Evolutionary conservation across 2,888 invertebrate genomes (phyloP).

Genomic region (Hypselothyrea guttata): DNA sequence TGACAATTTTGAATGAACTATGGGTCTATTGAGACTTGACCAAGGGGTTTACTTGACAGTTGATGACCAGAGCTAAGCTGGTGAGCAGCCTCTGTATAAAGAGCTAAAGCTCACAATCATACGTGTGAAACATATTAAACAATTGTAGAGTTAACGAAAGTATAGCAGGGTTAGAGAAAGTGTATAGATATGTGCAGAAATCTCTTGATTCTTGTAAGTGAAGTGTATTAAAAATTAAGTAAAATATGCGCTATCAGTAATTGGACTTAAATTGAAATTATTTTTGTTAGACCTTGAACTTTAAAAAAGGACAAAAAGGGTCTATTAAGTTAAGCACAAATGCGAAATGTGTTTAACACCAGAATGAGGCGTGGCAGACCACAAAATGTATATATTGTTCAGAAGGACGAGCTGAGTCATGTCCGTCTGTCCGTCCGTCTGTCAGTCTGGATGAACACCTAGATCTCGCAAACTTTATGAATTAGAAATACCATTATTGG

Average conservation of each 20-base stretch:
- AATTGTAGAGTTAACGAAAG: conserved; percentile 1
- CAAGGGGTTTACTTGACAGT: conserved; percentile 34
- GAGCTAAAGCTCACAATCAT: neutral
- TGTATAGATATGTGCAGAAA: conserved; percentile 30
- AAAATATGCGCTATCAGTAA: neutral
- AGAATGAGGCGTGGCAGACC: neutral
- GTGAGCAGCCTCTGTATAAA: conserved; percentile 33
- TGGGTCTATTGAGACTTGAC: too few relatives aligned
- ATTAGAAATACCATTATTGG: too few relatives aligned
- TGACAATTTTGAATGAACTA: conserved; percentile 18
- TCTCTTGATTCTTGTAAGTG: conserved; percentile 41
- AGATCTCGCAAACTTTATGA: too few relatives aligned
- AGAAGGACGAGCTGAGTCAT: too few relatives aligned
- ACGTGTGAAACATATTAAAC: conserved; percentile 28
- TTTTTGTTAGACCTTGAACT: too few relatives aligned
- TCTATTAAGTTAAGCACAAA: too few relatives aligned
- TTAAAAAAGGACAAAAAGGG: too few relatives aligned
- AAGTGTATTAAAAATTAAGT: neutral
- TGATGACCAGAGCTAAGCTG: conserved; percentile 20
- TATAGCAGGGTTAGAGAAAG: conserved; percentile 15
- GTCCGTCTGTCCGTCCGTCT: too few relatives aligned
- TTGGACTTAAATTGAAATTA: too few relatives aligned
- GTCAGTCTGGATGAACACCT: too few relatives aligned
- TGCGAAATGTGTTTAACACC: too few relatives aligned
- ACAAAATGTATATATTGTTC: neutral